A percentile compares a stretch with the other conserved stretches of the same genome.
Evolutionary conservation across 2,797 vertebrate genomes (phyloP).

Genomic region (Peromyscus eremicus): DNA sequence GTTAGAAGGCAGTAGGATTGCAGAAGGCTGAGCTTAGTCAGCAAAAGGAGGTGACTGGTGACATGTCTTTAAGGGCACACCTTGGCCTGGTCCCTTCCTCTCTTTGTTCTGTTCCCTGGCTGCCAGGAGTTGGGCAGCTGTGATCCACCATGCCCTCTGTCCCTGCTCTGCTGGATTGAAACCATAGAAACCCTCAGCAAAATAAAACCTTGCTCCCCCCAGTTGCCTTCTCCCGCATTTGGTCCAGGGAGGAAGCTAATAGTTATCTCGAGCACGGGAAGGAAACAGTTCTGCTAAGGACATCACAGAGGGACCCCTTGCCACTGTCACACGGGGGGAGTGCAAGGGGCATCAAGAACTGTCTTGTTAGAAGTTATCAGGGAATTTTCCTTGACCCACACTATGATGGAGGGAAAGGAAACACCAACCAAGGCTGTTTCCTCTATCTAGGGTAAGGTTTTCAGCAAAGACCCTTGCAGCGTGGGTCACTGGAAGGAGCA

Average conservation of each 20-base stretch:
- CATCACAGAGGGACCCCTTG: not conserved
- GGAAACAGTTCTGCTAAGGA: not conserved
- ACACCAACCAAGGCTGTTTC: not conserved
- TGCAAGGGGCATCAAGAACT: not conserved
- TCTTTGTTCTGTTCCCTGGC: not conserved
- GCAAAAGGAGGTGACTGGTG: not conserved
- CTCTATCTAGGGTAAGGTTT: not conserved
- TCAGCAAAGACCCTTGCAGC: not conserved
- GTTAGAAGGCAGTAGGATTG: not conserved
- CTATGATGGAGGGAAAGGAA: not conserved
- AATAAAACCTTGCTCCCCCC: not conserved
- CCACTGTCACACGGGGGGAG: not conserved
- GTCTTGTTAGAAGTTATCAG: not conserved
- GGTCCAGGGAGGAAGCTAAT: not conserved
- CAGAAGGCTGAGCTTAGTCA: not conserved
- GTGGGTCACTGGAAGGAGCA: not conserved
- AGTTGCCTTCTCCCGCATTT: not conserved
- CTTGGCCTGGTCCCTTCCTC: not conserved
- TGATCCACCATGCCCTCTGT: not conserved
- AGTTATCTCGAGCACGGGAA: not conserved
- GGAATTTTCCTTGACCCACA: not conserved
- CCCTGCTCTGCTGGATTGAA: not conserved
- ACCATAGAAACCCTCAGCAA: not conserved
- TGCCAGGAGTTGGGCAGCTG: not conserved
- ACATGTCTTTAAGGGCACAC: not conserved